Percentiles rank a stretch among this genome's conserved stretches.
Evolutionary conservation across 2,113 vertebrate genomes (phyloP).

Genomic region (Gila orcuttii): DNA sequence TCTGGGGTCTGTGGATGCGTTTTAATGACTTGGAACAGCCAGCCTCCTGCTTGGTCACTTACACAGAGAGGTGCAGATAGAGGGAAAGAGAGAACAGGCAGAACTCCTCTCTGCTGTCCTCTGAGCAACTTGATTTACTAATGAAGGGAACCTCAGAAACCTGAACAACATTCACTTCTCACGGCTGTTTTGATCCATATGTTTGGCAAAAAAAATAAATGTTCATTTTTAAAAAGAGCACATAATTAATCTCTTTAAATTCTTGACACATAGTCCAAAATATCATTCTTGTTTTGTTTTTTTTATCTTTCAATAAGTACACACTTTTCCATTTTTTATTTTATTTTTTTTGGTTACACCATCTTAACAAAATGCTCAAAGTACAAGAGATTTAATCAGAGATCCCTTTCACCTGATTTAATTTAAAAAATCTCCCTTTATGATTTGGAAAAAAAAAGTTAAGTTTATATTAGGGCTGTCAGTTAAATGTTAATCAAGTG

Average conservation of each 20-base stretch:
- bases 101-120: constrained; percentile 8
- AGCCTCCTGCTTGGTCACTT: constrained; percentile 32
- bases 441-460: background rate
- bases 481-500: background rate
- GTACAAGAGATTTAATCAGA: background rate
- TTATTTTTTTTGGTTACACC: too few relatives aligned
- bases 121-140: constrained; percentile 25
- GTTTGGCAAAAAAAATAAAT: background rate
- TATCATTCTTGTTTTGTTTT: background rate
- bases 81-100: constrained; percentile 27
- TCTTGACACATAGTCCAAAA: background rate
- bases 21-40: constrained; percentile 27
- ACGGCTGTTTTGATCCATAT: background rate
- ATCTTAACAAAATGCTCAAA: too few relatives aligned
- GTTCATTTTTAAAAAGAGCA: background rate
- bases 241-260: background rate
- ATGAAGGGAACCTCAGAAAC: background rate
- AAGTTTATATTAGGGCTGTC: background rate
- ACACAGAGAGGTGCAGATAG: constrained; percentile 2
- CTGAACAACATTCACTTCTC: constrained; percentile 8
- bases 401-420: background rate
- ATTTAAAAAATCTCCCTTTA: background rate
- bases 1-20: constrained; percentile 35
- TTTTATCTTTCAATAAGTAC: background rate
- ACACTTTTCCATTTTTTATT: too few relatives aligned